Base-by-base conservation (phyloP, 2,888 invertebrate genomes). In the Monopis laevigella region DNA sequence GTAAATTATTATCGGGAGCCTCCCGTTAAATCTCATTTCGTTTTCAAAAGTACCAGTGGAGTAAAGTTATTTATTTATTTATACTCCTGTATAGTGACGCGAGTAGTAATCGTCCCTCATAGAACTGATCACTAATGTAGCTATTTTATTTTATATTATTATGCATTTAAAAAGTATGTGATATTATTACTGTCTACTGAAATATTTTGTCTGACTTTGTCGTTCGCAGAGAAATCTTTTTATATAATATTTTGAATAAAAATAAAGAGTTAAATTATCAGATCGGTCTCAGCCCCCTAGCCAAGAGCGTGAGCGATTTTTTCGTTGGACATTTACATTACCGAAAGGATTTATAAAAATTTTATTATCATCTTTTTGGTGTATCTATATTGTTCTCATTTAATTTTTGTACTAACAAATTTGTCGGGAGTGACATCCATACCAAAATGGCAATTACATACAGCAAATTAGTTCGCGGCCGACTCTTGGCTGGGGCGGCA, bases 1-100 rank as follows among this genome's bases (percentile, higher is more conserved):
- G 75, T 80, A 80, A 80, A 77, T 80, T 80, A 78, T 78, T 78
- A 77, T 62, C 73, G 78, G 78, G 71, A 77, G 77, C 69, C 75
- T 78, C 73, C 77, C 72, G 73, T 78, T 74, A 78, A 78, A 75
- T 73, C 75, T 77, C 77, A 61, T 59, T 73, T 75, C 75, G 78
- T 71, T 80, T 74, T 77, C 74, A 55, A 74, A 75, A 77, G 78
- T 78, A 78, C 78, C 78, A 77, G 71, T 77, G 77, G 66, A 71
- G 62, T 66, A 43, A 39, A 40, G 66, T 61, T 69, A 69, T 73
- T 77, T 74, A 77, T 65, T 77, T 68, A 71, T 70, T 67, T 66
- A 18, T 36, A 36, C 18, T 36, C 36, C 36, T 36, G 30, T 36
- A 21, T 12, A 36, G 12, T 11, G 8, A 21, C 8, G 29, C 11